Conservation (phyloP, 2,888 invertebrate genomes). For the Volucella inanis region DNA sequence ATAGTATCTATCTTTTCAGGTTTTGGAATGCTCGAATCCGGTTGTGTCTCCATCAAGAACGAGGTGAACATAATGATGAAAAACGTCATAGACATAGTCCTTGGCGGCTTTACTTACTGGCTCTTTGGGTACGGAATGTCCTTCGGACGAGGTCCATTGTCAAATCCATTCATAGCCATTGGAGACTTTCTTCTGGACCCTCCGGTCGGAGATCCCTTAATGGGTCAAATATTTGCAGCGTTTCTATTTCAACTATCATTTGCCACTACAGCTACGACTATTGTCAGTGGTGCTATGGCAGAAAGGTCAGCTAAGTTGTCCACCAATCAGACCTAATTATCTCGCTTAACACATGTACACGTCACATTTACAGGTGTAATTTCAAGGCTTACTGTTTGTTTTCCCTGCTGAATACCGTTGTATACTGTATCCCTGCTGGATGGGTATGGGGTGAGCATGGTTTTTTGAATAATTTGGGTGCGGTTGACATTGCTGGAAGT, state of each 20-base stretch:
- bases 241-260: conserved; percentile 96
- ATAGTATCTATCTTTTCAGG: conserved; percentile 84
- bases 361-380: conserved; percentile 87
- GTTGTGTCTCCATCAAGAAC: conserved; percentile 95
- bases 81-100: conserved; percentile 95
- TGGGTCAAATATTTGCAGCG: conserved; percentile 94
- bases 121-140: conserved; percentile 96
- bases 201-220: conserved; percentile 87
- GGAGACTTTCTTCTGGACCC: conserved; percentile 94
- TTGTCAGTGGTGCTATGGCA: conserved; percentile 97
- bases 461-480: conserved; percentile 91
- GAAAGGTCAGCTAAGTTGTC: conserved; percentile 87
- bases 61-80: conserved; percentile 99
- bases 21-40: conserved; percentile 96
- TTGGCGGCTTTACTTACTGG: conserved; percentile 96
- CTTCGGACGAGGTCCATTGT: conserved; percentile 89
- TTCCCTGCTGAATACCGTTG: conserved; percentile 93
- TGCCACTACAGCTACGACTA: conserved; percentile 93
- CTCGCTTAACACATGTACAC: not conserved
- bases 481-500: conserved; percentile 96
- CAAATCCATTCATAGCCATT: conserved; percentile 91
- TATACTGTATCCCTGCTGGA: conserved; percentile 96
- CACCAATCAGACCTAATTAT: not conserved
- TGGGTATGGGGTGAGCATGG: conserved; percentile 97
- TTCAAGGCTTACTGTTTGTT: conserved; percentile 96